Conservation (phyloP, 2,797 vertebrate species). For the Arnoldichthys spilopterus region DNA sequence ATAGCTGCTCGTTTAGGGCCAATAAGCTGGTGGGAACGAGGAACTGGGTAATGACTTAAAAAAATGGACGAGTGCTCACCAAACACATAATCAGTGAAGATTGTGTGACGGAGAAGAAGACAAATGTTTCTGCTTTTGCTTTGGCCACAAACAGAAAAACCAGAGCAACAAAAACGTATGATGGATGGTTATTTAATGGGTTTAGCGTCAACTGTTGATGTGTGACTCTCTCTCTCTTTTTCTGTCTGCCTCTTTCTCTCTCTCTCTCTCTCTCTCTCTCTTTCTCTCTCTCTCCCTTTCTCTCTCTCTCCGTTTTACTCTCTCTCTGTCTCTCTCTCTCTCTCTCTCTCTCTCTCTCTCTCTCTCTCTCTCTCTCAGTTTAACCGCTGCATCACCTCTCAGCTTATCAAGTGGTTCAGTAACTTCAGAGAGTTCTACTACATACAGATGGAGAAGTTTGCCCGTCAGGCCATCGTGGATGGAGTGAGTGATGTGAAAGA, state of each 20-base stretch:
- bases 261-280: neutral
- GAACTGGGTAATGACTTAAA: slow-evolving; percentile 58
- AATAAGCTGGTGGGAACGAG: slow-evolving; percentile 76
- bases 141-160: neutral
- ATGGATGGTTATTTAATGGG: no score
- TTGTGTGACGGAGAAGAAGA: neutral
- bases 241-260: no score
- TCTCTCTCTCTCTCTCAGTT: slow-evolving; percentile 77
- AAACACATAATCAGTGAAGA: slow-evolving; percentile 27
- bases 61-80: slow-evolving; percentile 51
- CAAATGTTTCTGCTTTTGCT: neutral
- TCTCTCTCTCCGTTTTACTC: neutral
- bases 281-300: slow-evolving; percentile 11
- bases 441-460: slow-evolving; percentile 98
- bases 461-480: slow-evolving; percentile 90
- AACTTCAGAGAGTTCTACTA: slow-evolving; percentile 99
- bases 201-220: no score
- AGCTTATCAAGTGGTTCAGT: slow-evolving; percentile 99
- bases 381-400: slow-evolving; percentile 95
- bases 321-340: no score
- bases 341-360: neutral
- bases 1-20: slow-evolving; percentile 76
- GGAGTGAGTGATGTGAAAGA: slow-evolving; percentile 80
- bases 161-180: neutral
- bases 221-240: no score